Conservation (phyloP, 2,888 invertebrate genomes). For the Blastobasis lacticolella region DNA sequence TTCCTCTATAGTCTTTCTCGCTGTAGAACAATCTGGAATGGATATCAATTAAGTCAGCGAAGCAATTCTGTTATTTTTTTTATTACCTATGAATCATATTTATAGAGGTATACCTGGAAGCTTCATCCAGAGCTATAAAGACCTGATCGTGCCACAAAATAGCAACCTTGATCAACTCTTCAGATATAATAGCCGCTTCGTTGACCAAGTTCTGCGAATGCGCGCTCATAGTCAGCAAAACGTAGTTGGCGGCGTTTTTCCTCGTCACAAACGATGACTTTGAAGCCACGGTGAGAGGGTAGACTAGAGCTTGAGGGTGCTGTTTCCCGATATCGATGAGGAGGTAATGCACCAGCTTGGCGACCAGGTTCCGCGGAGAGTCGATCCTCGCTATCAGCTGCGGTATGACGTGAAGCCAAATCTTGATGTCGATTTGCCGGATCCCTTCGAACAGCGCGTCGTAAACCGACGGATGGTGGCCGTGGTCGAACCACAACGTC, state of each 20-base stretch:
- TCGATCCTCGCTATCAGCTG: constrained; percentile 99
- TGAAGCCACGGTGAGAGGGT: constrained; percentile 97
- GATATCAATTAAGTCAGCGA: not conserved
- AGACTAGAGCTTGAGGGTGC: constrained; percentile 98
- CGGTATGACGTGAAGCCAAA: constrained; percentile 99
- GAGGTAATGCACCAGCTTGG: constrained; percentile 92
- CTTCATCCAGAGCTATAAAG: constrained; percentile 88
- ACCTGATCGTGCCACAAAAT: constrained; percentile 99
- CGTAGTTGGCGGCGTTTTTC: constrained; percentile 92
- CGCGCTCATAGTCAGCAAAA: constrained; percentile 95
- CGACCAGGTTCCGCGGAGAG: constrained; percentile 90
- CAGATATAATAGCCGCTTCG: constrained; percentile 95
- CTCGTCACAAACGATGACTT: constrained; percentile 91
- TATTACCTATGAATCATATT: not conserved
- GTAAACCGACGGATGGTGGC: constrained; percentile 92
- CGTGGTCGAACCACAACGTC: constrained; percentile 98
- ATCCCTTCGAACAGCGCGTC: constrained; percentile 95
- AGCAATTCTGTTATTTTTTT: not conserved
- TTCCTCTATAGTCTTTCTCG: constrained; percentile 94
- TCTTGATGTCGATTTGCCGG: constrained; percentile 94
- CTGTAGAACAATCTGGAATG: constrained; percentile 90
- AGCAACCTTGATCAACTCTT: constrained; percentile 97
- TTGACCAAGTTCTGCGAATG: constrained; percentile 93
- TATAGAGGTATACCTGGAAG: constrained; percentile 73
- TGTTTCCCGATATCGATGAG: constrained; percentile 97